Conservation (phyloP, 1,140 invertebrate species). For the Aphis craccivora region DNA sequence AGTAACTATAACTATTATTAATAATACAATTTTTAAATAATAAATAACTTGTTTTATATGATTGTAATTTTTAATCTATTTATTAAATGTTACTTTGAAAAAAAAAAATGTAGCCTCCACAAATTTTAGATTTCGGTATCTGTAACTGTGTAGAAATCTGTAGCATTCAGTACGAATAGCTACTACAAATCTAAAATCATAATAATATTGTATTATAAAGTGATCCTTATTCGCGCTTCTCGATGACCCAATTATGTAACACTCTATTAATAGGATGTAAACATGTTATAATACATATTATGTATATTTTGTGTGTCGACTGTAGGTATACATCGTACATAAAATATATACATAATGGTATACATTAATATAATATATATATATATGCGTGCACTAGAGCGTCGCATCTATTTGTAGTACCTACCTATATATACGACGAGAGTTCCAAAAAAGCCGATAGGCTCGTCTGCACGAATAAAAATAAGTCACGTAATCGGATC, state of each 20-base stretch:
- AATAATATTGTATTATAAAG: not conserved
- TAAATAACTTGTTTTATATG: no score
- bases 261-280: slow-evolving; percentile 32
- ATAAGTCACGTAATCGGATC: not conserved
- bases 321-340: not conserved
- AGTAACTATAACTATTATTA: no score
- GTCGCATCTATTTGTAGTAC: not conserved
- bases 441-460: slow-evolving; percentile 1
- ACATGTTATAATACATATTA: not conserved
- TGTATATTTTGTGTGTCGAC: not conserved
- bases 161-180: no score
- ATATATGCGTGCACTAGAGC: not conserved
- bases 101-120: no score
- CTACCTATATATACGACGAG: not conserved
- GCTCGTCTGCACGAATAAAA: not conserved
- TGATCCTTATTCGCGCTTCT: not conserved
- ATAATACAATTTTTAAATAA: no score
- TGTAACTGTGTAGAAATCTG: not conserved
- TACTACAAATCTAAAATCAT: not conserved
- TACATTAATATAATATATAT: no score
- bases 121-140: not conserved
- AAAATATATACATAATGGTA: not conserved
- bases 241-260: slow-evolving; percentile 14
- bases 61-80: no score
- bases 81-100: no score